Base-by-base conservation (phyloP, 1,140 invertebrate species). In the Aphelinus certus region DNA sequence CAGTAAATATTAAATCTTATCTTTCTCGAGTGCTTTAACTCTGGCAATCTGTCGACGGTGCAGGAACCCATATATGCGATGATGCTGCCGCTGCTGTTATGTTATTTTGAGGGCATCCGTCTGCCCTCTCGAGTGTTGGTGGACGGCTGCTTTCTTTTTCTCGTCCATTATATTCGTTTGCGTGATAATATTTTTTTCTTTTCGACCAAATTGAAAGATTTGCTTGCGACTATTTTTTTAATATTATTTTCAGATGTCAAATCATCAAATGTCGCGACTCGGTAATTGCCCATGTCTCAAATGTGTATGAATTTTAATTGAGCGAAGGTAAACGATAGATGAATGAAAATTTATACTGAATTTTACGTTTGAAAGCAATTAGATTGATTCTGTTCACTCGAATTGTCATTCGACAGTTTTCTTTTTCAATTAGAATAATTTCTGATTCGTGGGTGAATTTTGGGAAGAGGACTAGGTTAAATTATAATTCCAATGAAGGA, bases 1-100 rank as follows among this genome's bases (percentile, higher is more conserved):
- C 43, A 57, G 73, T 49, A 65, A 75, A 70, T 63, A 69, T 70
- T 69, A 56, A 75, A 70, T 70, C 60, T 75, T 75, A 75, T 75
- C 73, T 61, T 26, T 26, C 47, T 63, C 56, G 3, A 42, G 64
- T 64, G 67, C 71, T 73, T 67, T 61, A 65, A 67, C 71, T 73
- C 67, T 6, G 64, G 71, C 64, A 67, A 73, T 73, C 71, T 62
- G 71, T 73, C 71, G 71, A 67, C 71, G 55, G 2, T 4, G 7
- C 42, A 3, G 10, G 64, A 72, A 66, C 63, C 49, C 61, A 51
- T 57, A 53, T 43, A 43, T 60, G 58, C 45, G 26, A 43, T 7
- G 61, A 56, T 26, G 26, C 26, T 26, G 26, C 26, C 51, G 66
- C 56, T 42, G 51, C 26, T 75, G 73, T 75, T 75, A 70, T 75